Base-by-base conservation (phyloP, 2,888 invertebrate species). In the Pasiphila rectangulata region DNA sequence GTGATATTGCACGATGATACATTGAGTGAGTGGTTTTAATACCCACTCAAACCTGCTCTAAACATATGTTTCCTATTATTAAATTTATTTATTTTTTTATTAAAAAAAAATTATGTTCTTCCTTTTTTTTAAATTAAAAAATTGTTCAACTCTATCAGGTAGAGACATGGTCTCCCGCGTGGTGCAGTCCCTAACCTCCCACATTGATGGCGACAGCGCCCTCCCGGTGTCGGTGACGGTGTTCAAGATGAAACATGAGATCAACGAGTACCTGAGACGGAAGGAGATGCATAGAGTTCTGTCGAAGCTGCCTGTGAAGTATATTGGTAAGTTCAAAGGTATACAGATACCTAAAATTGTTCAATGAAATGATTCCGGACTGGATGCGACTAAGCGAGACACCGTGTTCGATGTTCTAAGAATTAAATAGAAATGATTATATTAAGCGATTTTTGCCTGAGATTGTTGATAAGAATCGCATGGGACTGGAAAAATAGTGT, bases 1-100 rank as follows among this genome's bases (percentile, higher is more conserved):
- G 90, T 93, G 25, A 82, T 96, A 25, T 77, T 96, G 15, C 93
- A 94, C 59, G 96, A 96, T 67, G 89, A 92, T 47, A 92, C 92
- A 0, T 86, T 95, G 57, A 91, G 95, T 95, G 80, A 82, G 88
- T 72, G n/a, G n/a, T n/a, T n/a, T n/a, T n/a, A n/a, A n/a, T n/a
- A n/a, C n/a, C n/a, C n/a, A n/a, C n/a, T n/a, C n/a, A n/a, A n/a
- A n/a, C n/a, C n/a, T n/a, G n/a, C n/a, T n/a, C n/a, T n/a, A n/a
- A n/a, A n/a, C n/a, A n/a, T n/a, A n/a, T n/a, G n/a, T n/a, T n/a
- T n/a, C n/a, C n/a, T n/a, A n/a, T n/a, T n/a, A n/a, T n/a, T n/a
- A n/a, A n/a, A n/a, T n/a, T n/a, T 19, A 2, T n/a, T 4, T 12
- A 13, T 16, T 29, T n/a, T 20, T 19, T 19, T 19, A 19, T 19